Evolutionary conservation across 1,140 invertebrate genomes (phyloP), one percentile per base, ranked within the genome.

Genomic region (Lepidostoma basale): DNA sequence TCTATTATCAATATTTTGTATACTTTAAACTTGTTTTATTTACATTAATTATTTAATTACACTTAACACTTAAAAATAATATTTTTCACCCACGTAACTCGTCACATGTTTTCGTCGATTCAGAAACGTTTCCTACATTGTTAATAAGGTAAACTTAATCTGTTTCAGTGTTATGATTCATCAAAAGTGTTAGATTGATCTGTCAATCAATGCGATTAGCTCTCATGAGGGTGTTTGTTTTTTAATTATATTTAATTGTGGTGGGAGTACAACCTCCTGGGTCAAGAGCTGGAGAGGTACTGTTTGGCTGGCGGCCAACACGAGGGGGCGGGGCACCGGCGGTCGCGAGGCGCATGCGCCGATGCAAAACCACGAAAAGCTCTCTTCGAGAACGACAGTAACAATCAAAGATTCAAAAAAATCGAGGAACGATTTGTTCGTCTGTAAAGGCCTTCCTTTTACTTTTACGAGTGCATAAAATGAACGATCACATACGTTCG

Each of bases 271-370:
- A 45, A 67, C 63, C 69, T 67, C 40, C 26, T 49, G 56, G 58
- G 33, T 56, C 69, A 58, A 42, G 16, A 18, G 69, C 52, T 67
- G 49, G 40, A 56, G 62, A 64, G 45, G 64, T 62, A 71, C 69
- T 71, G 69, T 45, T 49, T 71, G 69, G 69, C 64, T n/a, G 25
- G 6, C 16, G 23, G 69, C 69, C 69, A 71, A 26, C 10, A 3
- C 10, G 22, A 59, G 14, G 30, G 28, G 30, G 26, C 30, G 68
- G 56, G 56, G 44, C 22, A 25, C 63, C 4, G 26, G 1, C 0
- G 6, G 6, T 0, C 20, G 0, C 42, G 30, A 16, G 58, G 67
- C 69, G 45, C 47, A 44, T 16, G 69, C 59, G 49, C 39, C 52
- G 3, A 9, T 14, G 64, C 40, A 64, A 59, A 59, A 28, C 58